These are phyloP conservation scores for Grapholita molesta DNA, from an alignment of 1,140 invertebrate species.

Conservation along the genomic window DNA sequence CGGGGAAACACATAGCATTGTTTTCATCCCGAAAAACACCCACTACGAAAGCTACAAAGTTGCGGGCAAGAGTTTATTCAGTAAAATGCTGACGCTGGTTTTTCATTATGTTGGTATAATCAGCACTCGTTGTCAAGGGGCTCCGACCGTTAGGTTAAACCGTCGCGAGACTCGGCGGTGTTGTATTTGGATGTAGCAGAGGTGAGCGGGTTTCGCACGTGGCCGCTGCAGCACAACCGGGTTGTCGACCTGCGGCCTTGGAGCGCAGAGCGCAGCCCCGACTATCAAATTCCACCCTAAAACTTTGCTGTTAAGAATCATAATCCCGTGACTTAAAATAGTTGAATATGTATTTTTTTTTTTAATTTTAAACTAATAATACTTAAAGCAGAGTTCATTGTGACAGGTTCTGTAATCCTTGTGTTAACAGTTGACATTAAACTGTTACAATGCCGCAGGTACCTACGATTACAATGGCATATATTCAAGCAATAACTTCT, in stretches of 20 bases:
- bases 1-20: no score
- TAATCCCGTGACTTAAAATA: not conserved
- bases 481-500: no score
- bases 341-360: not conserved
- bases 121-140: not conserved
- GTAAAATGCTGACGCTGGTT: no score
- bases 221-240: slow-evolving; percentile 43
- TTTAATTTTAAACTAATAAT: not conserved
- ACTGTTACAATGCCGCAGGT: no score
- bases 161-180: not conserved
- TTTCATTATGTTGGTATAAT: not conserved
- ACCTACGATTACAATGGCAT: no score
- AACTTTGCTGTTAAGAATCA: slow-evolving; percentile 16
- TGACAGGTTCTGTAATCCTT: not conserved
- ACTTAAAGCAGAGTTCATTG: not conserved
- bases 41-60: no score
- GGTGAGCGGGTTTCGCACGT: slow-evolving; percentile 64
- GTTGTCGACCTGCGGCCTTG: slow-evolving; percentile 71
- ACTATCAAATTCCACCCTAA: slow-evolving; percentile 26
- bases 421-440: no score
- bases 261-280: slow-evolving; percentile 43
- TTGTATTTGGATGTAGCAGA: slow-evolving; percentile 30
- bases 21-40: no score
- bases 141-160: not conserved
- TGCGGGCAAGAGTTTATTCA: no score